Percentiles rank a stretch among this genome's conserved stretches.
Conservation (phyloP, 2,113 vertebrate species). For the Leptosomus discolor region DNA sequence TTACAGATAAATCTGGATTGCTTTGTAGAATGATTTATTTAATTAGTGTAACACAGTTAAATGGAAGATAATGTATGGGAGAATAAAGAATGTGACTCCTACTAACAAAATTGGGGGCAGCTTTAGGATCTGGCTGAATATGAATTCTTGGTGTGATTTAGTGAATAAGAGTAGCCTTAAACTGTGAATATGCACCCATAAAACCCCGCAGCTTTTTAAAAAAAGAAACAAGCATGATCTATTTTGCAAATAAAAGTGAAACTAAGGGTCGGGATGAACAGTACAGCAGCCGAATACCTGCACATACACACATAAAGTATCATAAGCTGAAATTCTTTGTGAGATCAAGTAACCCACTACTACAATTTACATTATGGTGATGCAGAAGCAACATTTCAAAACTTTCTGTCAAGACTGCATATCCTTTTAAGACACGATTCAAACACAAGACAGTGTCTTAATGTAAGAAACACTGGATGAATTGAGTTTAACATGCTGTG, state of each 20-base stretch:
- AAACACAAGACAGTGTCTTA: background rate
- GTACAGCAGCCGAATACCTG: background rate
- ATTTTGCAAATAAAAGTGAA: background rate
- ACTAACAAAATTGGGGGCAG: background rate
- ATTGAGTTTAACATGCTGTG: background rate
- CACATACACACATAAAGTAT: background rate
- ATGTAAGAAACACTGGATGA: background rate
- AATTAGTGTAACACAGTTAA: background rate
- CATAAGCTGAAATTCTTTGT: background rate
- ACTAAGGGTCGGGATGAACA: background rate
- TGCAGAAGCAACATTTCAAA: background rate
- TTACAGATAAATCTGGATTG: background rate
- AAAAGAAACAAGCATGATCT: background rate
- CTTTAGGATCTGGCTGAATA: background rate
- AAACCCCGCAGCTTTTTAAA: background rate
- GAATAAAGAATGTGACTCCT: background rate
- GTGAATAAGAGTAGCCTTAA: background rate
- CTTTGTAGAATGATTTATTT: background rate
- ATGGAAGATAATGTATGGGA: background rate
- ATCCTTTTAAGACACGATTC: background rate
- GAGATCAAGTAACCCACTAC: background rate
- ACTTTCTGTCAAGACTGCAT: background rate
- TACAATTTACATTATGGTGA: background rate
- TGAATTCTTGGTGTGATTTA: background rate
- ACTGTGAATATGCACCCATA: background rate